Conservation (phyloP, 2,113 vertebrate species). For the Leptobrachium leishanense region DNA sequence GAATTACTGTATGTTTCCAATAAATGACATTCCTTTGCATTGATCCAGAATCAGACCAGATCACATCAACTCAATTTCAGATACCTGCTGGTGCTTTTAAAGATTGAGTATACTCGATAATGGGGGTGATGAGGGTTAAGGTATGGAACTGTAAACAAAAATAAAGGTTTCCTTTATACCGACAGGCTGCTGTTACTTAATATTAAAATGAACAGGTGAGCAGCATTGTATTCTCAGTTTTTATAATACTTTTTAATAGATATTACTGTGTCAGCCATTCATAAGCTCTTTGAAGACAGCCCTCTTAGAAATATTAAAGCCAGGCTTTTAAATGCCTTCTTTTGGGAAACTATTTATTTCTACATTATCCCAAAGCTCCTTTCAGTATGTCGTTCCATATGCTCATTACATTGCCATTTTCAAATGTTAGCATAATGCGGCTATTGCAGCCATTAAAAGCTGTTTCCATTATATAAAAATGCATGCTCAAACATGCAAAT, state of each 20-base stretch:
- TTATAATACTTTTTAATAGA: neutral
- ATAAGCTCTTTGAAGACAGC: neutral
- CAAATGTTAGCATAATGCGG: constrained; percentile 13
- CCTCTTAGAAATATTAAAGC: constrained; percentile 7
- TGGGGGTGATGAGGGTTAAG: too few species aligned
- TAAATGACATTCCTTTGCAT: too few species aligned
- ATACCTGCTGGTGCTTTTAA: too few species aligned
- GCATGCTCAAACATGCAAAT: constrained; percentile 31
- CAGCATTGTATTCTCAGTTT: too few species aligned
- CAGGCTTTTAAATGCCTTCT: constrained; percentile 12
- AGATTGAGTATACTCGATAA: too few species aligned
- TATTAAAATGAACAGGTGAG: too few species aligned
- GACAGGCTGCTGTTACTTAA: too few species aligned
- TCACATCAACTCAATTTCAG: too few species aligned
- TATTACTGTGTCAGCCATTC: neutral
- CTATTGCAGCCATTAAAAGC: constrained; percentile 27
- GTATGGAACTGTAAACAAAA: too few species aligned
- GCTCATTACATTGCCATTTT: constrained; percentile 31
- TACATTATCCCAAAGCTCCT: constrained; percentile 20
- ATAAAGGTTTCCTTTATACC: too few species aligned
- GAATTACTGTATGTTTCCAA: too few species aligned
- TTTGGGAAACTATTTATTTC: constrained; percentile 34
- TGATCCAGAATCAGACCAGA: too few species aligned
- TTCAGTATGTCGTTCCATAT: constrained; percentile 45
- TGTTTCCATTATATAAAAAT: constrained; percentile 29